These are phyloP conservation scores for Mormyrops attenuatus DNA, from an alignment of 2,797 vertebrate species.

Conservation along the genomic window DNA sequence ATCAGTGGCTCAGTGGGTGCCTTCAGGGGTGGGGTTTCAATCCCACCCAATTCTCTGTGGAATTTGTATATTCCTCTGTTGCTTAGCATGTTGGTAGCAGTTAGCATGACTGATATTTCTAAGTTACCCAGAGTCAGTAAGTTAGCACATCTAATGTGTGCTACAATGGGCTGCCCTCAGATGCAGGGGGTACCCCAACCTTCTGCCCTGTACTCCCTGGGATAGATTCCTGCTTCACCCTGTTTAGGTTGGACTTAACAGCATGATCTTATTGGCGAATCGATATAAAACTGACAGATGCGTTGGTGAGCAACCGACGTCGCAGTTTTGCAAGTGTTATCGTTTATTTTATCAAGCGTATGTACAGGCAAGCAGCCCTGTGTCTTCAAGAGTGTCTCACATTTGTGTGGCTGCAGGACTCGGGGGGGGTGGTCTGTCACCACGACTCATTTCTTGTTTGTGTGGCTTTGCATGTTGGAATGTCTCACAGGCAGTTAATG, in stretches of 20 bases:
- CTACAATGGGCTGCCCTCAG: neutral
- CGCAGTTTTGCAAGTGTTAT: neutral
- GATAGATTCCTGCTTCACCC: neutral
- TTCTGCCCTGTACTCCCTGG: neutral
- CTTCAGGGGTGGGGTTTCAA: neutral
- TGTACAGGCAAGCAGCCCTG: neutral
- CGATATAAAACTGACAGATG: neutral
- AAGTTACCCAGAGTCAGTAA: neutral
- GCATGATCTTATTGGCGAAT: neutral
- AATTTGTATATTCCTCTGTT: neutral
- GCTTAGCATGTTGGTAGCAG: neutral
- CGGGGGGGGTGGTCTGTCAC: neutral
- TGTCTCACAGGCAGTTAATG: neutral
- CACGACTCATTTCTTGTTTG: neutral
- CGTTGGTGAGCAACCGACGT: neutral
- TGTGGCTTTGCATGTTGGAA: neutral
- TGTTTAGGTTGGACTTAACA: neutral
- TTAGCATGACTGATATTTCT: neutral
- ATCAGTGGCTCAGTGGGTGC: neutral
- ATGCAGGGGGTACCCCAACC: neutral
- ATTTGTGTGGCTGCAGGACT: neutral
- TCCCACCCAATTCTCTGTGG: neutral
- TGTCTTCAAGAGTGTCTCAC: neutral
- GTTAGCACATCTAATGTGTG: neutral
- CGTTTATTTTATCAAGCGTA: neutral